Base-by-base conservation (phyloP, 1,140 invertebrate genomes). In the Rhysida immarginata region DNA sequence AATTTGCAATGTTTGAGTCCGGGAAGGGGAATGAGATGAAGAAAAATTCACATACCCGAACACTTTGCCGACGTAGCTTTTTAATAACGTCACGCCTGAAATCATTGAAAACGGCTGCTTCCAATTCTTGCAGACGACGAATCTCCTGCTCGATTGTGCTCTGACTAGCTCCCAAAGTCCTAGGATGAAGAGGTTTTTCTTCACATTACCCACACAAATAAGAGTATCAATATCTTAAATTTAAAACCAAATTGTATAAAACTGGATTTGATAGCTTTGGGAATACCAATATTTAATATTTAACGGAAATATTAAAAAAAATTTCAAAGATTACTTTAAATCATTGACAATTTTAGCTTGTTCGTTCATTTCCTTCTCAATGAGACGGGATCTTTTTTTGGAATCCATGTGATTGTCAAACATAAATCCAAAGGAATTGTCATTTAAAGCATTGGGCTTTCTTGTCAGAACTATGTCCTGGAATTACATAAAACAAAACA, bases 301-400 rank as follows among this genome's bases (percentile, higher is more conserved):
- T 21, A 13, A 8, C 8, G 11, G 45, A 8, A 14, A 48, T 48
- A 14, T 11, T 48, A 48, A 14, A 13, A 48, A 48, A 14, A 8
- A 8, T 14, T 13, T 21, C 16, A 51, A 51, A 51, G 2, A n/a
- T 66, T 63, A 72, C 64, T 86, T 77, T 51, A 96, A 74, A 72
- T 95, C 92, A 65, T 91, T 91, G 50, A 96, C 93, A 35, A 94
- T 85, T 72, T 90, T 91, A 0, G 88, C 76, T 69, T 96, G 90
- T 70, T 96, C 92, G 63, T 90, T 91, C 88, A 97, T 95, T 72
- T 96, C 91, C 66, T 90, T 89, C 70, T 96, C 91, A 60, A 96
- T 90, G n/a, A 95, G 75, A 65, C 91, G 85, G 5, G 89, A 89
- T 42, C 92, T 78, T 64, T 87, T 85, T 65, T 87, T 89, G 0